Base-by-base conservation (phyloP, 2,113 vertebrate genomes). In the Centrocercus urophasianus region DNA sequence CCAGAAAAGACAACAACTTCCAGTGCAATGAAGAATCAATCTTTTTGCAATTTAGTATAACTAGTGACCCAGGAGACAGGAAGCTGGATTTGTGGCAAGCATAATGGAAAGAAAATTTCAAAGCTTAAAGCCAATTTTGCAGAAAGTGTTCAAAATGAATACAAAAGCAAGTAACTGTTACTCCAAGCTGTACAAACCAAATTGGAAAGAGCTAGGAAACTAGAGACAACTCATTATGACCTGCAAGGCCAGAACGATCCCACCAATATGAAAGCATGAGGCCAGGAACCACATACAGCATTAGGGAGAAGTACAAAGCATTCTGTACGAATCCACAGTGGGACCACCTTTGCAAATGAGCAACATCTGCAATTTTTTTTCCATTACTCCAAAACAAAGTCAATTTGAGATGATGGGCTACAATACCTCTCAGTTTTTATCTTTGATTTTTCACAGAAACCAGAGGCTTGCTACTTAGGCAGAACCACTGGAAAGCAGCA, bases 1-100 rank as follows among this genome's bases (percentile, higher is more conserved):
- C 34, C 82, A 93, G 91, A 66, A 90, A 93, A 74, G 52, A 93
- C 50, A 94, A 64, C 11, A 73, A 34, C 28, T 91, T 93, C 86
- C 81, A 64, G 38, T 82, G 56, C 47, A 61, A 75, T 65, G 88
- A 90, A 64, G 30, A 80, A 74, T 32, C 66, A 71, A 67, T 6
- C 56, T 88, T 43, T 70, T 45, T 78, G 43, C 9, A 34, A 40
- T 27, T 32, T 81, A n/a, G 63, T 83, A 88, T 91, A 86, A 72
- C 13, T n/a, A 90, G 12, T 32, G 81, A 57, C 8, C 34, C 38
- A 54, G 34, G 79, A 92, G 20, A 32, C 73, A 48, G 61, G 48
- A 78, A 40, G n/a, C 40, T 43, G 54, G 10, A 57, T 60, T 84
- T 88, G 52, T 32, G 14, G 65, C 50, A 87, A 84, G 85, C 65